A percentile compares a stretch with the other conserved stretches of the same genome.
These are phyloP conservation scores for Terrapene triunguis DNA, from an alignment of 2,113 vertebrate genomes.

Conservation along the genomic window DNA sequence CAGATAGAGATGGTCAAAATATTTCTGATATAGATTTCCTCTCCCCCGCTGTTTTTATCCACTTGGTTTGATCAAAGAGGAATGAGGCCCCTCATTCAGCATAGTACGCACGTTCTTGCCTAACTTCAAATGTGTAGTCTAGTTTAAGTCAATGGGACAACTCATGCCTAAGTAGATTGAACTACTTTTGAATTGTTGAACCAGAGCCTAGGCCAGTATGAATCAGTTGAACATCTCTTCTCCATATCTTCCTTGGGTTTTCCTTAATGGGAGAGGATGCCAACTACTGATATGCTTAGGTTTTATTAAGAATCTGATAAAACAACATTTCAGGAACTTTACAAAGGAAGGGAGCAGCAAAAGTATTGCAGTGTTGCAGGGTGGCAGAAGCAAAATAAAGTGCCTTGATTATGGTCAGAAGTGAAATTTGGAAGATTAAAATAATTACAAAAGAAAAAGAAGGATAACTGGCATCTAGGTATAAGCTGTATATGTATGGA, in stretches of 20 bases:
- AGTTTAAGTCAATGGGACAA: neutral
- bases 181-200: neutral
- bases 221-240: neutral
- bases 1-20: neutral
- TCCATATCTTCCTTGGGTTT: neutral
- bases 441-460: neutral
- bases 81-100: neutral
- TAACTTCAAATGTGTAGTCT: neutral
- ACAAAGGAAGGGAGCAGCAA: neutral
- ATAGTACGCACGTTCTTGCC: neutral
- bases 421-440: neutral
- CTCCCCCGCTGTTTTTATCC: neutral
- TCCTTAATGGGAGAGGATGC: neutral
- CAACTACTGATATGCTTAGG: neutral
- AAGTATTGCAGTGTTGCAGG: neutral
- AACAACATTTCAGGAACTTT: neutral
- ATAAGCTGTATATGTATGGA: neutral
- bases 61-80: neutral
- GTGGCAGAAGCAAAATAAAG: neutral
- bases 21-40: neutral
- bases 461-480: neutral
- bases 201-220: neutral
- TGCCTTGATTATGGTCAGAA: neutral
- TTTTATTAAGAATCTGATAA: neutral
- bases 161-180: neutral